Evolutionary conservation across 2,113 vertebrate genomes (phyloP), one percentile per base, ranked within the genome.

Genomic region (Phylloscopus trochilus): DNA sequence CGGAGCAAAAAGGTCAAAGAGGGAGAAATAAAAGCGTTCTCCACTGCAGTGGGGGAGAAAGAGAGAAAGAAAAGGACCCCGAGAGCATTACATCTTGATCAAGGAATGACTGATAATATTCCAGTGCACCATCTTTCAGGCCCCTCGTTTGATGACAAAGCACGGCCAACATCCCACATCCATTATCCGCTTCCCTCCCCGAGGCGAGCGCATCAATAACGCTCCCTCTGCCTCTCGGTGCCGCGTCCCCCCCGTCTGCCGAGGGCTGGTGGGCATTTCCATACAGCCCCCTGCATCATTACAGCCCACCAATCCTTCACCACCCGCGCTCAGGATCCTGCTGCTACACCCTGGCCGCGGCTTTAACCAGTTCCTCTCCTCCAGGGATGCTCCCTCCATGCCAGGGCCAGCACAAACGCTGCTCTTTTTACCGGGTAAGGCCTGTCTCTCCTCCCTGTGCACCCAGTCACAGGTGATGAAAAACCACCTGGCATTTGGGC

Each of bases 21-120:
- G 75, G 76, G 82, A 87, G 81, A 91, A 93, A 93, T 81, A 73
- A 94, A 97, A 96, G 37, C 14, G 0, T 64, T 81, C 10, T 0
- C 66, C 18, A 5, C 72, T 37, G 81, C 1, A 0, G 89, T 47
- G 85, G 82, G 83, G 90, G 67, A 78, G 79, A 91, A 80, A 56
- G 56, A 63, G 73, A 79, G 88, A 93, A 91, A 97, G 63, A 86
- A 51, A 95, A 93, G 92, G 95, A 89, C 95, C 93, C 94, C 1
- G 28, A 92, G 82, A 97, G 96, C 97, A 96, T 98, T 99, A 98
- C 98, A 98, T 99, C 99, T 99, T 99, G 99, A 99, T 99, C 99
- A 99, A 99, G 98, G 98, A 98, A 99, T 99, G 99, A 99, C 98
- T 98, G 99, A 99, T 99, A 98, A 98, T 99, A 98, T 98, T 98